Base-by-base conservation (phyloP, 92 coral and sea anemone genomes). In the Bergia puertoricense region DNA sequence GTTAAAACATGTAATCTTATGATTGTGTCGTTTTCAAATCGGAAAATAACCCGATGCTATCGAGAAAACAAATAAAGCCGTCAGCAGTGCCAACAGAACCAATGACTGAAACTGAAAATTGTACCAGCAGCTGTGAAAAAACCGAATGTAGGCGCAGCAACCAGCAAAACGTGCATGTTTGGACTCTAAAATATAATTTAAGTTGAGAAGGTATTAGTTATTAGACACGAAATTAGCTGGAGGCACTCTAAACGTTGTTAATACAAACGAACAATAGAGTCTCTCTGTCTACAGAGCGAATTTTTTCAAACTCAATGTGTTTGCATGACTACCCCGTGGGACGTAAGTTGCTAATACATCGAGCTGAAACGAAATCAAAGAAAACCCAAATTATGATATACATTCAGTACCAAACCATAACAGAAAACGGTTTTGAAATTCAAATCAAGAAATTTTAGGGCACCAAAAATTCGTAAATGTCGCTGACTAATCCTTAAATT, bases 261-360 rank as follows among this genome's bases (percentile, higher is more conserved):
- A 45, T 20, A 69, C 46, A 84, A 30, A 18, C 23, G 44, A 71
- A 84, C 87, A 71, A 84, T 69, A 69, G 23, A 44, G 46, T 69
- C 15, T n/a, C 6, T 6, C 79, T 9, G 22, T 23, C 16, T 45
- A 43, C 41, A 68, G 18, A 68, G n/a, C n/a, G 56, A 84, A 84
- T 84, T 10, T 48, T 71, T 84, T 69, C 16, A 39, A 72, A 30
- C 73, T 9, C 2, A 30, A 5, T 39, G 36, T 46, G 87, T 84
- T 80, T 15, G 41, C 79, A 84, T 84, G 87, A 39, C 79, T 69
- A 84, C 79, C 77, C 57, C 76, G 44, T 30, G 40, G 30, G 23
- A 80, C 9, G 41, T 37, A n/a, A 57, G n/a, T 80, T 36, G 46
- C 73, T 14, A 56, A 84, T 15, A 45, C 45, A 46, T n/a, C 44